Base-by-base conservation (phyloP, 2,113 vertebrate genomes). In the Camarhynchus parvulus region DNA sequence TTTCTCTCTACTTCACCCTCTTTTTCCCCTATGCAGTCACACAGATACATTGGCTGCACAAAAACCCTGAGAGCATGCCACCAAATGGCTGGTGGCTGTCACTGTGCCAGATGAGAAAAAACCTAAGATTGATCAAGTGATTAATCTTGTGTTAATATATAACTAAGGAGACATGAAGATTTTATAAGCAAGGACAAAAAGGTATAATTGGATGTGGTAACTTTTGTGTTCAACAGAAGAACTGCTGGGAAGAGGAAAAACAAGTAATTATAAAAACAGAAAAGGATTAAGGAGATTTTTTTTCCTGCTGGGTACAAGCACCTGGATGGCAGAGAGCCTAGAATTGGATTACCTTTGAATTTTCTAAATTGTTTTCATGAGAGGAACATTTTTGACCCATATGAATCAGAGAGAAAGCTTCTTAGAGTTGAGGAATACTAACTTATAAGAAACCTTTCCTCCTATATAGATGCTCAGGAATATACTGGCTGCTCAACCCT, bases 281-380 rank as follows among this genome's bases (percentile, higher is more conserved):
- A 95, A 90, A 86, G 87, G 72, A 96, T 97, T 96, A 96, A 92
- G 59, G 82, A 86, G 87, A 22, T 74, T 0, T 93, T 72, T 95
- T 93, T 83, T 47, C 92, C 92, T 92, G 82, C 93, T 96, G 94
- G 35, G 93, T 83, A 73, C 84, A 95, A 84, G 84, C 96, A 96
- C 94, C 90, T 96, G 87, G 64, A 97, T 97, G 96, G 96, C 95
- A 92, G 37, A 91, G 50, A 96, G 96, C 94, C 95, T 92, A 92
- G 87, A 95, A 96, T 0, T 91, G 55, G 92, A 96, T 97, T 97
- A 91, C 55, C 74, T 96, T 95, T 92, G 84, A 95, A 90, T 90
- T 95, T 96, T 87, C 61, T 76, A 59, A 93, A 94, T 91, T 91
- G 49, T 95, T 95, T 94, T 93, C 75, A 70, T 63, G 79, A 82